A percentile compares a stretch with the other conserved stretches of the same genome.
Evolutionary conservation across 2,797 vertebrate species (phyloP).

Genomic region (Scolopax rusticola): DNA sequence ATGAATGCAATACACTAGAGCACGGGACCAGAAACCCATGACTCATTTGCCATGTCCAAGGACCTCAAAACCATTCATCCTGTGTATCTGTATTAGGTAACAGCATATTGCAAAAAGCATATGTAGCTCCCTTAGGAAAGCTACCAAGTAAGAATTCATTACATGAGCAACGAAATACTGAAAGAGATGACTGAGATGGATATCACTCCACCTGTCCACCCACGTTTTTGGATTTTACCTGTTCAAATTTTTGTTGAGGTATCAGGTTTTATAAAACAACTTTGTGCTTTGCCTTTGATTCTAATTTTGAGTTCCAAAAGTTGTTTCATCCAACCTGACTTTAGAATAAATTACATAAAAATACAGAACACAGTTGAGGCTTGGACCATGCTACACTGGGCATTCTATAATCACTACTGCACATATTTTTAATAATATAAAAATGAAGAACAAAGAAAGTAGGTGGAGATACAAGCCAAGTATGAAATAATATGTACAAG

Average conservation of each 20-base stretch:
- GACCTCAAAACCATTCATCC: neutral
- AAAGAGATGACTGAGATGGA: neutral
- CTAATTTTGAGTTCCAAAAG: neutral
- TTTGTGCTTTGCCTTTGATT: fast-evolving
- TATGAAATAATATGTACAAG: neutral
- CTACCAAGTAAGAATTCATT: neutral
- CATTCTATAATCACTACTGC: neutral
- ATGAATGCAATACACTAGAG: neutral
- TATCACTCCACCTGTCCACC: neutral
- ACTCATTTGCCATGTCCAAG: neutral
- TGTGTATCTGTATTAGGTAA: fast-evolving
- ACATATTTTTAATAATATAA: neutral
- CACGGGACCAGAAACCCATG: neutral
- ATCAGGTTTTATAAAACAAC: neutral
- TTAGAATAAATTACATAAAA: neutral
- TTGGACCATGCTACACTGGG: neutral
- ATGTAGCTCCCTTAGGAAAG: neutral
- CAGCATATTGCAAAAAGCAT: neutral
- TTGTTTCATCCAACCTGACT: neutral
- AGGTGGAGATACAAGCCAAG: neutral
- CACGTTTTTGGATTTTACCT: neutral
- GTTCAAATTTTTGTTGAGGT: neutral
- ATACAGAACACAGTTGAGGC: neutral
- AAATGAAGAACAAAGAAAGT: neutral
- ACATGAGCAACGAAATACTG: neutral